Evolutionary conservation across 2,888 invertebrate species (phyloP), one percentile per base, ranked within the genome.

Genomic region (Formica aserva): DNA sequence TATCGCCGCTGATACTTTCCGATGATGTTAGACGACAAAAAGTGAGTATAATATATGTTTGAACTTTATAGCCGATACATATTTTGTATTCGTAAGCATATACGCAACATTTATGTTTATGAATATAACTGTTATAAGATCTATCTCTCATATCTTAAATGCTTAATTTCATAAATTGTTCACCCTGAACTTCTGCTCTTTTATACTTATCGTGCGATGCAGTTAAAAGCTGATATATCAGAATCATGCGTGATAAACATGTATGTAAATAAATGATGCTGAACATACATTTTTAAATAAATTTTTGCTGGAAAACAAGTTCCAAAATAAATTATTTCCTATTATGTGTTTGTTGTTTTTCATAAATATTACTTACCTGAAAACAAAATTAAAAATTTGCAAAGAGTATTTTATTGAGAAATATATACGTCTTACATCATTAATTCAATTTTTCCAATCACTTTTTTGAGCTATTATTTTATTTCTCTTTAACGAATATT

Each of bases 1-100:
- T 94, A n/a, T 86, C 92, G 15, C 92, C 94, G 13, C 88, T 94
- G 60, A 88, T 90, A 62, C 87, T 94, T 29, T 88, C 92, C 15
- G 94, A 94, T 85, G 92, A 92, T 81, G 92, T 93, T 52, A 93
- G 90, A 82, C 87, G 91, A 62, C 93, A 93, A 75, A 93, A 93
- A 91, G 94, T 93, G 69, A 90, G 91, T 88, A 35, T 66, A 66
- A 78, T 1, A 15, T 18, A 15, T 55, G n/a, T 13, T n/a, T 35
- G 8, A 78, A 32, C 3, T 67, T 26, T 22, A n/a, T 66, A 45
- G 1, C 5, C 35, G 9, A 66, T 35, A 32, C 52, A 52, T 4
- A 52, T n/a, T 52, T 18, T 57, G n/a, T 2, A 2, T 26, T 38
- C 1, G 26, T 55, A 18, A 52, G 8, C 52, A 8, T 52, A 35